Conservation (phyloP, 2,888 invertebrate species). For the Mythimna vitellina region DNA sequence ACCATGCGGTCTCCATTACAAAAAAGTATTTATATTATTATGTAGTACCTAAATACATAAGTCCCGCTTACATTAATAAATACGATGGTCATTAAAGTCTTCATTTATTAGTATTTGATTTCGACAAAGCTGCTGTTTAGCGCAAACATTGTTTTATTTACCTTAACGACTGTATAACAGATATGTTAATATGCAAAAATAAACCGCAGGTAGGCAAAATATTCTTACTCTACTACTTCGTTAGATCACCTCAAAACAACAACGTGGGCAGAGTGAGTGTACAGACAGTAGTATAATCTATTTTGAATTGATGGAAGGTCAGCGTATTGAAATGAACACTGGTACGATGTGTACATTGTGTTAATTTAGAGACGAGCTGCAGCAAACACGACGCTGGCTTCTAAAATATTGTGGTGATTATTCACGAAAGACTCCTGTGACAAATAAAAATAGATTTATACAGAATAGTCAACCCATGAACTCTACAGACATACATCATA, state of each 20-base stretch:
- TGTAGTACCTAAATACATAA: background rate
- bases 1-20: background rate
- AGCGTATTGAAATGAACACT: constrained; percentile 72
- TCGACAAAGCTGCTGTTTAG: background rate
- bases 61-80: background rate
- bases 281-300: constrained; percentile 76
- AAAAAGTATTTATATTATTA: constrained; percentile 5
- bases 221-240: constrained; percentile 47
- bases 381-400: constrained; percentile 38
- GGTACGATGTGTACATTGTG: constrained; percentile 62
- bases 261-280: constrained; percentile 59
- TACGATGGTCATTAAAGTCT: background rate
- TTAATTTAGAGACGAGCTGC: constrained; percentile 65
- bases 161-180: background rate
- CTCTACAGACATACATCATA: background rate
- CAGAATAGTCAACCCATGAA: constrained; percentile 1
- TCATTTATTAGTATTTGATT: background rate
- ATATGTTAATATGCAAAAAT: constrained; percentile 2
- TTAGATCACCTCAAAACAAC: constrained; percentile 65
- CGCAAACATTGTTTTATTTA: background rate
- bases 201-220: constrained; percentile 52
- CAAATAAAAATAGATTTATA: constrained; percentile 34
- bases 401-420: constrained; percentile 38
- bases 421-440: constrained; percentile 33
- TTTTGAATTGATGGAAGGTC: constrained; percentile 89